Evolutionary conservation across 2,888 invertebrate genomes (phyloP), one percentile per base, ranked within the genome.

Genomic region (Tigriopus californicus): DNA sequence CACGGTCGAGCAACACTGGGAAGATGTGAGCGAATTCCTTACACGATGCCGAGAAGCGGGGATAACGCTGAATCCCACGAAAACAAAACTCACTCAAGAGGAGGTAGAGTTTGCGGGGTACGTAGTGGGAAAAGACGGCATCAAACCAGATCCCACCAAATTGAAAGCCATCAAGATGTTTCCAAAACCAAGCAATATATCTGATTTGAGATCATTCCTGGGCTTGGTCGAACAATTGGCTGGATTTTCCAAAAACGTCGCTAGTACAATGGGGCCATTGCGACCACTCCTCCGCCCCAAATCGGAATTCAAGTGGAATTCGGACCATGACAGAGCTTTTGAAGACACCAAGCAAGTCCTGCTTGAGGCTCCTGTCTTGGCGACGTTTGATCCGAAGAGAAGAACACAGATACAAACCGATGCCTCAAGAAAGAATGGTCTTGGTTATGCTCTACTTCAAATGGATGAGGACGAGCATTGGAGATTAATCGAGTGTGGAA

Each of bases 361-460:
- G 6, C 6, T 51, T 4, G 20, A 20, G 24, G n/a, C 15, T 2
- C 51, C 51, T 18, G 24, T 51, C 3, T 24, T 18, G n/a, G 24
- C 51, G 15, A 51, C 51, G 51, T 51, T 51, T 8, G 22, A 51
- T 13, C 51, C 15, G 6, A 51, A 51, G 22, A 20, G 22, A 18
- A 18, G n/a, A 18, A 51, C 15, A 4, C 20, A 22, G 5, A 3
- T 22, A n/a, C 51, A 51, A 51, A 51, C 51, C 4, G 51, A 51
- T 18, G 13, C 51, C 5, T 22, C 22, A 22, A 51, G 51, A 10
- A 44, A 51, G 33, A 48, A 61, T 6, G 60, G 61, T 13, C 13
- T 53, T 11, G 61, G 62, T 1, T 62, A 52, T 20, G 61, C 58
- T 47, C 51, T 61, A 8, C 54, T 62, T 1, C 61, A 62, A 24